Evolutionary conservation across 1,140 invertebrate genomes (phyloP).

Genomic region (Homarus americanus): DNA sequence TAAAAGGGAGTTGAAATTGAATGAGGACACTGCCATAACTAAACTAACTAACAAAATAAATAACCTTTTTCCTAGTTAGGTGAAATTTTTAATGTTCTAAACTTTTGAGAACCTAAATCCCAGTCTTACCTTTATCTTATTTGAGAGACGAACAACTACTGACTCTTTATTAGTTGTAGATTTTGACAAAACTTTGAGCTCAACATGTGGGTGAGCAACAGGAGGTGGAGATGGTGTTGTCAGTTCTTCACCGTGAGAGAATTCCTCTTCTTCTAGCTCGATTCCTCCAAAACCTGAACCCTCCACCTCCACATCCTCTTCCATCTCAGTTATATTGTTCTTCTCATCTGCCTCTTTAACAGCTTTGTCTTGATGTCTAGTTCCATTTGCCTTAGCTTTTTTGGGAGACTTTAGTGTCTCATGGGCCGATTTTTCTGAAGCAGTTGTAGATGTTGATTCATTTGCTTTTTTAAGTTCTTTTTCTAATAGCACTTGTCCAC

Average conservation of each 20-base stretch:
- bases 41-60: too few species aligned
- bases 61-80: too few species aligned
- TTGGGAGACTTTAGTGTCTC: constrained; percentile 7
- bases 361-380: neutral
- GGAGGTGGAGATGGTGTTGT: constrained; percentile 33
- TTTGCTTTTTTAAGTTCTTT: neutral
- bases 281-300: constrained; percentile 25
- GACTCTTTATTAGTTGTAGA: constrained; percentile 90
- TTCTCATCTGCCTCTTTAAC: constrained; percentile 27
- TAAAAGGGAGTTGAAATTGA: too few species aligned
- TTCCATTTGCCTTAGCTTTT: constrained; percentile 11
- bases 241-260: neutral
- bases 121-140: constrained; percentile 95
- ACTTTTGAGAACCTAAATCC: too few species aligned
- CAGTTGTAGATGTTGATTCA: neutral
- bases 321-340: constrained; percentile 1
- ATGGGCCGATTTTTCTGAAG: neutral
- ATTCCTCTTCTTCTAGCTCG: constrained; percentile 30
- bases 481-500: constrained; percentile 14
- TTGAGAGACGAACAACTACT: constrained; percentile 95
- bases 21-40: too few species aligned
- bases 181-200: constrained; percentile 58
- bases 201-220: constrained; percentile 49
- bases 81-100: too few species aligned
- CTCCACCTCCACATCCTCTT: constrained; percentile 42